Conservation (phyloP, 2,113 vertebrate species). For the Chrysemys picta region DNA sequence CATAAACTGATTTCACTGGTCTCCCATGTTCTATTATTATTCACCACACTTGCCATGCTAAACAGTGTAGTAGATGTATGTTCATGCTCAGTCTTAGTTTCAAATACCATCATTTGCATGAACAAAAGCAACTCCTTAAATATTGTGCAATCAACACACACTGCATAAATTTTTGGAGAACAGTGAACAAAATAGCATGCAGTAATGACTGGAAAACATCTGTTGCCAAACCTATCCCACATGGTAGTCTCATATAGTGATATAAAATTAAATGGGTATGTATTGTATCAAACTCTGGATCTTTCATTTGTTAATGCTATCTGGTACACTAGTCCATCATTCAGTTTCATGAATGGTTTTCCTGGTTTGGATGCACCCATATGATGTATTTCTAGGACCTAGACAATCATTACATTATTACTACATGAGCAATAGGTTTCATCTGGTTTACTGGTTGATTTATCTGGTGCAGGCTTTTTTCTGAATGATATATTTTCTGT, state of each 20-base stretch:
- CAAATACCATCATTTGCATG: background rate
- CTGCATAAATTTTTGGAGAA: background rate
- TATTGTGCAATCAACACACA: background rate
- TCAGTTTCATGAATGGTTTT: background rate
- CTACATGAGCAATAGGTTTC: background rate
- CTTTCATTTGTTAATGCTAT: background rate
- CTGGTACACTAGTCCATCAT: background rate
- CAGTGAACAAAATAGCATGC: background rate
- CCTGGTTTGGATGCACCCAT: background rate
- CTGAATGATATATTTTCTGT: background rate
- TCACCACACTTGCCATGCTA: background rate
- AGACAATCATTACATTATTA: background rate
- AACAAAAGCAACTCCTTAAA: background rate
- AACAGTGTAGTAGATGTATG: background rate
- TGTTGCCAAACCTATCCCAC: background rate
- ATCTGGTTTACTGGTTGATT: background rate
- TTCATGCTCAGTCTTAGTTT: background rate
- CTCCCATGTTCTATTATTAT: background rate
- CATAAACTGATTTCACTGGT: background rate
- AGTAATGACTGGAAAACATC: background rate
- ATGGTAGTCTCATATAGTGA: background rate
- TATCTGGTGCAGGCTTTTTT: background rate
- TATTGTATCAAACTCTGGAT: background rate
- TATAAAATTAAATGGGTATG: background rate
- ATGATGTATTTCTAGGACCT: rapidly evolving